Base-by-base conservation (phyloP, 2,797 vertebrate species). In the Streptopelia turtur region DNA sequence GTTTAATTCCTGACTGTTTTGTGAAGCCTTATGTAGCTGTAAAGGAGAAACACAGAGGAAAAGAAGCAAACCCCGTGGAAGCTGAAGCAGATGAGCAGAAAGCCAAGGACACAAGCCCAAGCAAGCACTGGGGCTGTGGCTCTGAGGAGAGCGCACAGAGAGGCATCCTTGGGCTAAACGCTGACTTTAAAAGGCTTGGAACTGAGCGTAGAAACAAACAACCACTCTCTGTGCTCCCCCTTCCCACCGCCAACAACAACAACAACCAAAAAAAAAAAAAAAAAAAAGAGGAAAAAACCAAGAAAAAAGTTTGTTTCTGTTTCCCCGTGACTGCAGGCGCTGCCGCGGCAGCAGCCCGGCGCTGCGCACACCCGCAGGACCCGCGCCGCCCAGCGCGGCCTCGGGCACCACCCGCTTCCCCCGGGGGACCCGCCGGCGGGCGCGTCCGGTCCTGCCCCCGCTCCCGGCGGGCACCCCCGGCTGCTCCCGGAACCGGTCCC, bases 21-120 rank as follows among this genome's bases (percentile, higher is more conserved):
- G 59, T 41, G 41, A 93, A 91, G 69, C 75, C 35, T 92, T 33
- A 68, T 53, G 57, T 57, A 85, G 75, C 93, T 78, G 68, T n/a
- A 41, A 87, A 89, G 24, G 35, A 83, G 83, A 90, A 93, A 64
- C 15, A 9, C 61, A 15, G 17, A 6, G 5, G 6, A 4, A 18
- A 39, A 17, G 18, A 37, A 47, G 55, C 61, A 47, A 35, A 28
- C 2, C 28, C 49, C 4, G 61, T 16, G 37, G 89, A 74, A 79
- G 77, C 85, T 24, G 37, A 57, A 18, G 78, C 49, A 43, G 75
- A 31, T 4, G n/a, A 64, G 30, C 47, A 52, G 53, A 53, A 61
- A 90, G 85, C 76, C 91, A 55, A 61, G 65, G 87, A 53, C 83
- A 7, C 79, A 68, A 83, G 93, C 13, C 53, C 60, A 5, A 83